Conservation (phyloP, 2,113 vertebrate species). For the Centropristis striata region DNA sequence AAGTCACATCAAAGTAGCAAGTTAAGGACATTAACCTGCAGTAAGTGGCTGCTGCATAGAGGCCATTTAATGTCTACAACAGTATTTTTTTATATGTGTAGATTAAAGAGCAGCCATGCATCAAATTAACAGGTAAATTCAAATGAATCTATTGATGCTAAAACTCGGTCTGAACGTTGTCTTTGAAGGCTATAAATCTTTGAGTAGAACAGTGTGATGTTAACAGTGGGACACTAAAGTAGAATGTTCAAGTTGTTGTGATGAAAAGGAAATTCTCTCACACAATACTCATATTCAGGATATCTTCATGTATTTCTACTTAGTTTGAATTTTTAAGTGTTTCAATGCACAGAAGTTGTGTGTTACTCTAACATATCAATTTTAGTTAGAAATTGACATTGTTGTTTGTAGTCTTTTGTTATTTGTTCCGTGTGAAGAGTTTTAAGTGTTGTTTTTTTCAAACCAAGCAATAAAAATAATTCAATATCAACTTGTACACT, state of each 20-base stretch:
- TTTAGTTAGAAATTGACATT: not conserved
- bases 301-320: not conserved
- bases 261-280: not conserved
- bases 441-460: not conserved
- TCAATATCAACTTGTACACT: not conserved
- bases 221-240: too few relatives aligned
- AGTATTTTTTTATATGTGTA: not conserved
- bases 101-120: not conserved
- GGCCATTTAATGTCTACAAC: not conserved
- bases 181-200: not conserved
- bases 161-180: not conserved
- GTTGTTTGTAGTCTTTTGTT: not conserved
- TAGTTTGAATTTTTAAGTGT: not conserved
- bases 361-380: not conserved
- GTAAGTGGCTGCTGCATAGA: not conserved
- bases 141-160: not conserved
- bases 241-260: not conserved
- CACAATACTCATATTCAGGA: not conserved
- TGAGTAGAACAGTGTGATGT: not conserved
- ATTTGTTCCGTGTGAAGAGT: not conserved
- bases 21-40: not conserved
- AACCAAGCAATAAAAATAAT: too few relatives aligned
- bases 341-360: not conserved
- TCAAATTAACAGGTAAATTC: not conserved
- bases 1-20: not conserved